Evolutionary conservation across 2,797 vertebrate species (phyloP).

Genomic region (Tangara arthus): DNA sequence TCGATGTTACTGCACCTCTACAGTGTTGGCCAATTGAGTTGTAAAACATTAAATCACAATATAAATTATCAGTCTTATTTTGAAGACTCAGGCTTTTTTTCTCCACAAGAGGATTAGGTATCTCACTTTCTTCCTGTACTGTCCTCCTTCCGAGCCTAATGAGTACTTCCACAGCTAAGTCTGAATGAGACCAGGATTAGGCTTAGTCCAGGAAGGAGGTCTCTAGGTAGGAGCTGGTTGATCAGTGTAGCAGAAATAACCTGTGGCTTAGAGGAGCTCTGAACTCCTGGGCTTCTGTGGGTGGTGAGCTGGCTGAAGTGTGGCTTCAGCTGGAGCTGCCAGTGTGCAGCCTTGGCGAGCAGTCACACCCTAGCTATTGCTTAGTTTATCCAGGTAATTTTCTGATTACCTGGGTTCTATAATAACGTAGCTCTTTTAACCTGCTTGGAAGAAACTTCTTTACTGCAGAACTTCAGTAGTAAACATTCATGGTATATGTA

Average conservation of each 20-base stretch:
- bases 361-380: not conserved
- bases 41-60: not conserved
- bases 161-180: not conserved
- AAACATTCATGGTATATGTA: not conserved
- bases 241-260: not conserved
- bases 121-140: fast-evolving
- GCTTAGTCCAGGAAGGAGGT: not conserved
- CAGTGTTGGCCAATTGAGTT: not conserved
- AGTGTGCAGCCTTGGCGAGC: not conserved
- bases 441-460: not conserved
- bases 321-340: not conserved
- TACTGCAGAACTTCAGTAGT: not conserved
- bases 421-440: not conserved
- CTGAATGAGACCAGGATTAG: not conserved
- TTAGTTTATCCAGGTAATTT: not conserved
- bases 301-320: not conserved
- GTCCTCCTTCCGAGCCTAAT: not conserved
- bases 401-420: not conserved
- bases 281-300: not conserved
- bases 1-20: not conserved
- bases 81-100: not conserved
- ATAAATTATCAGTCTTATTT: not conserved
- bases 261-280: not conserved
- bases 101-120: not conserved
- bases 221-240: not conserved